Evolutionary conservation across 92 coral and sea anemone species (phyloP), one percentile per base, ranked within the genome.

Genomic region (Hydrozoanthus gracilis): DNA sequence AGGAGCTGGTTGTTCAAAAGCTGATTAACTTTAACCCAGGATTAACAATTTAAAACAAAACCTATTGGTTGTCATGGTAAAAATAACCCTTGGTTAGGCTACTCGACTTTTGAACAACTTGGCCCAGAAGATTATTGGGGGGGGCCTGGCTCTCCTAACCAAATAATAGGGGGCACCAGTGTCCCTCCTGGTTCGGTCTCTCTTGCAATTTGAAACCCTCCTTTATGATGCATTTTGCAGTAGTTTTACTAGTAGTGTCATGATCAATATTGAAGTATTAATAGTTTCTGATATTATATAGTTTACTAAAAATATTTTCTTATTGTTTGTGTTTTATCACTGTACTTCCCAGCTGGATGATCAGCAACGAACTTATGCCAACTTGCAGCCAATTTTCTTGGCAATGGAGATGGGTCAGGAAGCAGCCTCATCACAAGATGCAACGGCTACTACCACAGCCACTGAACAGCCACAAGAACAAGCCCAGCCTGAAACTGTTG

Each of bases 381-480:
- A 97, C 89, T 96, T 97, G 11, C 98, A 97, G 82, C 99, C 99
- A 49, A 97, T 97, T 54, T 94, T 97, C 76, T 87, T 97, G 60
- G 99, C 99, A 39, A 97, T 97, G 99, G 99, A 97, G 80, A 92
- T 96, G 93, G 99, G 99, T 17, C 98, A 96, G 84, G 98, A 96
- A 8, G 98, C 98, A 17, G 82, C 88, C 3, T 71, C 83, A 3
- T 52, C 87, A 27, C 92, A 89, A 67, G 86, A 88, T 44, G 71
- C 61, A 64, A 39, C 88, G 14, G 72, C 78, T 64, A 78, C 83
- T 45, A 90, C 92, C 16, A 51, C 90, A 9, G 71, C 76, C 14
- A 44, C 66, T 8, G 95, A 89, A 48, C 95, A 91, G 77, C 76
- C 75, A 48, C 87, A 86, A 61, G 73, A 83, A 49, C 86, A 80